A percentile compares a stretch with the other conserved stretches of the same genome.
These are phyloP conservation scores for Spondyliosoma cantharus DNA, from an alignment of 2,797 vertebrate genomes.

Conservation along the genomic window DNA sequence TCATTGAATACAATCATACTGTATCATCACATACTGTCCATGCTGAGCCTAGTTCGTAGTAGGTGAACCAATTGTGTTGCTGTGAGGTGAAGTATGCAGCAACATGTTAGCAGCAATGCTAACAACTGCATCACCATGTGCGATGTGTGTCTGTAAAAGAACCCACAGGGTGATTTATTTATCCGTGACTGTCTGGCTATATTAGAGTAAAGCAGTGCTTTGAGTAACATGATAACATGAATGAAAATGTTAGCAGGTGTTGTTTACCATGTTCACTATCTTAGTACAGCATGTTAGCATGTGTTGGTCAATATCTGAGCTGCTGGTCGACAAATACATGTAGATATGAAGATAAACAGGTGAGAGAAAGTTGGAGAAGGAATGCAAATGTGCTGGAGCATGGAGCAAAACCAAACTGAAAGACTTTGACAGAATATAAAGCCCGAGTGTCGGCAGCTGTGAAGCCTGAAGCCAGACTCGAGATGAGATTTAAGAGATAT, in stretches of 20 bases:
- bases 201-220: not conserved
- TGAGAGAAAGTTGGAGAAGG: not conserved
- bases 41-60: no score
- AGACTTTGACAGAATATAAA: not conserved
- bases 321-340: not conserved
- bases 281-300: not conserved
- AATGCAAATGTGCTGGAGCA: not conserved
- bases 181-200: not conserved
- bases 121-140: no score
- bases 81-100: not conserved
- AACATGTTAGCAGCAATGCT: no score
- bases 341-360: not conserved
- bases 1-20: no score
- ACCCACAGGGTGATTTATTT: not conserved
- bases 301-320: not conserved
- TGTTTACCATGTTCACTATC: not conserved
- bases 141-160: conserved; percentile 21
- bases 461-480: conserved; percentile 8
- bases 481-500: conserved; percentile 32
- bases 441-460: not conserved
- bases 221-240: not conserved
- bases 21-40: no score
- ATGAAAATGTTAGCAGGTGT: not conserved
- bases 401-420: not conserved
- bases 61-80: no score